Conservation (phyloP, 2,113 vertebrate species). For the Pedetes capensis region DNA sequence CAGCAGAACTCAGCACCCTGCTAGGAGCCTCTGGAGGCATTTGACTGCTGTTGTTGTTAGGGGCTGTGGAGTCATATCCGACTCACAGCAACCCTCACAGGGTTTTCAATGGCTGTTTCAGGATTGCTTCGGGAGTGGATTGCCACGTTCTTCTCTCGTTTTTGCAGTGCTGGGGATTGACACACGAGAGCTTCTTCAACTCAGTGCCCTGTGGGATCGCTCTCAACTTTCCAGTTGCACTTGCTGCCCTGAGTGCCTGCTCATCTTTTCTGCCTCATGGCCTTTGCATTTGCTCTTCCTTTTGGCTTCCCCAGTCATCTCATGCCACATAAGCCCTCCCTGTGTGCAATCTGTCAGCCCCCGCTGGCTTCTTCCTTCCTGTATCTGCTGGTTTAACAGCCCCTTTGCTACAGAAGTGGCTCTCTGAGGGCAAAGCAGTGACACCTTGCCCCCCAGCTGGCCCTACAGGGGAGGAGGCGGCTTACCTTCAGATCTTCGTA, state of each 20-base stretch:
- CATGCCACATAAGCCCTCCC: too few relatives aligned
- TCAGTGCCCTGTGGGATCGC: fast-evolving
- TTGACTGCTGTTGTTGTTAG: too few relatives aligned
- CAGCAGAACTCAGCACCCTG: not conserved
- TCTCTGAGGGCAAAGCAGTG: fast-evolving
- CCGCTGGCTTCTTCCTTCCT: not conserved
- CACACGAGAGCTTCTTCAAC: not conserved
- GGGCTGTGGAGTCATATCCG: too few relatives aligned
- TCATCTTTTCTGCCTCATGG: not conserved
- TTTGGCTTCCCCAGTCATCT: fast-evolving
- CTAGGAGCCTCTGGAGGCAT: not conserved
- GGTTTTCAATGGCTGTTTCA: too few relatives aligned
- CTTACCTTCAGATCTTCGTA: conserved; percentile 98
- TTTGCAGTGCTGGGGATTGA: too few relatives aligned
- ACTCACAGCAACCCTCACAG: too few relatives aligned
- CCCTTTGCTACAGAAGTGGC: not conserved
- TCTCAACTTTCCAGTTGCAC: not conserved
- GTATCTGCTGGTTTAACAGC: not conserved
- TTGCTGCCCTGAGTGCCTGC: not conserved
- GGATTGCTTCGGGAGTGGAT: too few relatives aligned
- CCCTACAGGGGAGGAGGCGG: too few relatives aligned
- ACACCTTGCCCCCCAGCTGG: too few relatives aligned
- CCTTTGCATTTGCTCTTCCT: not conserved
- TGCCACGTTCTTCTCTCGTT: too few relatives aligned
- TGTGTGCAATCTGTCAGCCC: not conserved